phyloP scores from a whole-genome alignment of 1,140 invertebrate species.

The Bombus haemorrhoidalis region DNA sequence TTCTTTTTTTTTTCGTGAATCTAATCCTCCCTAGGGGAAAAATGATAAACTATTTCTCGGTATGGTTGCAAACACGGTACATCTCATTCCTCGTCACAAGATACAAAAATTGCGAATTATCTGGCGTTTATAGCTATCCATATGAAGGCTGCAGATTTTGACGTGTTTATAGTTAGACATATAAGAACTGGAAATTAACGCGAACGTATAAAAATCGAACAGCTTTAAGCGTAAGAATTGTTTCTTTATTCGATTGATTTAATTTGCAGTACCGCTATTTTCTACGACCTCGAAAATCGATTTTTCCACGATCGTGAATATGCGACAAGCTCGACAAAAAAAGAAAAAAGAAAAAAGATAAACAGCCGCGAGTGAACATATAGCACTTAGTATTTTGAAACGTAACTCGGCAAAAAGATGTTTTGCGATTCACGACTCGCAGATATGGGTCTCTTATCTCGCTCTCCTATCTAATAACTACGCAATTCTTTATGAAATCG shows the following conservation, averaged over 20 bases:
- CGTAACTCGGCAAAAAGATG: conserved; percentile 10
- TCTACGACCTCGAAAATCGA: not conserved
- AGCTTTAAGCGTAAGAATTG: too few relatives aligned
- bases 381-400: not conserved
- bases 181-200: too few relatives aligned
- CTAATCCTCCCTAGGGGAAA: too few relatives aligned
- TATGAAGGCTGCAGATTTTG: too few relatives aligned
- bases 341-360: not conserved
- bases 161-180: too few relatives aligned
- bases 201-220: too few relatives aligned
- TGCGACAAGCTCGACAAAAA: not conserved
- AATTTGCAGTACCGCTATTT: not conserved
- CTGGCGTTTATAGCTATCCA: too few relatives aligned
- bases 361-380: not conserved
- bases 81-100: too few relatives aligned
- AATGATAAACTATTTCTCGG: too few relatives aligned
- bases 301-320: not conserved
- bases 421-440: not conserved
- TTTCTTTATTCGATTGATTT: not conserved
- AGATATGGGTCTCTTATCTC: not conserved
- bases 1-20: too few relatives aligned
- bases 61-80: too few relatives aligned
- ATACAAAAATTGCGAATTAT: too few relatives aligned
- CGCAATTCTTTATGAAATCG: not conserved
- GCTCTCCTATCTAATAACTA: not conserved